Conservation (phyloP, 2,797 vertebrate genomes). For the Urocyon cinereoargenteus region DNA sequence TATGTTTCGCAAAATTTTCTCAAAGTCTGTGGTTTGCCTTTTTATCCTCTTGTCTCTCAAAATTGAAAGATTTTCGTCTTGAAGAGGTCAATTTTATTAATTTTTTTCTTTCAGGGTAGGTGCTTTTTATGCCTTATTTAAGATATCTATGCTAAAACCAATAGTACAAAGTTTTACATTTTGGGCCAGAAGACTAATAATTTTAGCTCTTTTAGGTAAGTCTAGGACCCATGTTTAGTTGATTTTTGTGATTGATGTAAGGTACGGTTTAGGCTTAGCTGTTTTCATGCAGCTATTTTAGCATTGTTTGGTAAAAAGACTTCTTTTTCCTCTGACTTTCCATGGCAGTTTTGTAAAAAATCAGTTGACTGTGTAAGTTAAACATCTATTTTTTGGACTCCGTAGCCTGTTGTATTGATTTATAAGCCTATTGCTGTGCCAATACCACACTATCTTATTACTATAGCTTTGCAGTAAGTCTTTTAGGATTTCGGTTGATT, state of each 20-base stretch:
- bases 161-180: not conserved
- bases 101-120: not conserved
- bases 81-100: not conserved
- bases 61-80: not conserved
- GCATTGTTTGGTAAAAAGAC: not conserved
- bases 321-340: not conserved
- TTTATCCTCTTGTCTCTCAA: not conserved
- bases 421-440: not conserved
- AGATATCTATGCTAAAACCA: not conserved
- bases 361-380: conserved; percentile 6
- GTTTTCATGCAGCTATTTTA: not conserved
- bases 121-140: not conserved
- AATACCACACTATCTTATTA: not conserved
- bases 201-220: not conserved
- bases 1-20: not conserved
- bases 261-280: not conserved
- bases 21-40: not conserved
- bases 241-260: not conserved
- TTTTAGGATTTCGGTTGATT: conserved; percentile 24
- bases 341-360: not conserved
- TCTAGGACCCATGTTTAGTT: not conserved
- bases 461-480: not conserved
- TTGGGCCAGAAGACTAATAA: not conserved
- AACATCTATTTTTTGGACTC: not conserved
- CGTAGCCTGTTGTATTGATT: not conserved